phyloP scores from a whole-genome alignment of 2,888 invertebrate genomes.

The Flexamia atlantica region DNA sequence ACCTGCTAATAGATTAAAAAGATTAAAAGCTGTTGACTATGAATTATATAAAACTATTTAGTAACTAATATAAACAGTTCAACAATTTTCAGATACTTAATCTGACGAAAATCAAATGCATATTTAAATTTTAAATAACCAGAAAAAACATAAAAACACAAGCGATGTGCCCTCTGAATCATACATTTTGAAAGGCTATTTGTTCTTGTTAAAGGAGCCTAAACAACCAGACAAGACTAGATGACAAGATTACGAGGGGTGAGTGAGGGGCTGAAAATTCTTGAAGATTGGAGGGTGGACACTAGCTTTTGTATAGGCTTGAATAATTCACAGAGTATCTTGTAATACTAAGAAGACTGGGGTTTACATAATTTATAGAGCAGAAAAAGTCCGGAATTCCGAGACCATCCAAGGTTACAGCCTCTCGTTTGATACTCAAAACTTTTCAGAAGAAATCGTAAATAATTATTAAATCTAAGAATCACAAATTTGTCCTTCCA shows the following conservation, averaged over 20 bases:
- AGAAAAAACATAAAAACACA: background rate
- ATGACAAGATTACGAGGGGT: constrained; percentile 38
- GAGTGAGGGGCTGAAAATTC: background rate
- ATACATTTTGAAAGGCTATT: constrained; percentile 28
- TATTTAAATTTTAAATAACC: too few relatives aligned
- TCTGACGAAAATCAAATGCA: too few relatives aligned
- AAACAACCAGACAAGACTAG: constrained; percentile 27
- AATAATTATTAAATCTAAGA: too few relatives aligned
- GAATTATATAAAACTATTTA: too few relatives aligned
- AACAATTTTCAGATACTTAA: too few relatives aligned
- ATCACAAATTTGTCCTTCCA: too few relatives aligned
- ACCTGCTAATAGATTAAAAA: too few relatives aligned
- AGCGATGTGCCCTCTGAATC: constrained; percentile 1
- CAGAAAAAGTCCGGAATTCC: background rate
- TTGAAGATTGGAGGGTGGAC: constrained; percentile 1
- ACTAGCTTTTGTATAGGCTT: constrained; percentile 27
- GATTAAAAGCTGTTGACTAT: too few relatives aligned
- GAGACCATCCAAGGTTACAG: too few relatives aligned
- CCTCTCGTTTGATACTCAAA: too few relatives aligned
- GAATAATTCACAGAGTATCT: constrained; percentile 24
- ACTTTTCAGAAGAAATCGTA: too few relatives aligned
- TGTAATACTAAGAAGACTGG: constrained; percentile 5
- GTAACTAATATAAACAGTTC: too few relatives aligned
- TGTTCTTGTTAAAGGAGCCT: constrained; percentile 41
- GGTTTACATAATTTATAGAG: constrained; percentile 27